These are phyloP conservation scores for Dendrocincla fuliginosa DNA, from an alignment of 2,797 vertebrate genomes.

Conservation along the genomic window DNA sequence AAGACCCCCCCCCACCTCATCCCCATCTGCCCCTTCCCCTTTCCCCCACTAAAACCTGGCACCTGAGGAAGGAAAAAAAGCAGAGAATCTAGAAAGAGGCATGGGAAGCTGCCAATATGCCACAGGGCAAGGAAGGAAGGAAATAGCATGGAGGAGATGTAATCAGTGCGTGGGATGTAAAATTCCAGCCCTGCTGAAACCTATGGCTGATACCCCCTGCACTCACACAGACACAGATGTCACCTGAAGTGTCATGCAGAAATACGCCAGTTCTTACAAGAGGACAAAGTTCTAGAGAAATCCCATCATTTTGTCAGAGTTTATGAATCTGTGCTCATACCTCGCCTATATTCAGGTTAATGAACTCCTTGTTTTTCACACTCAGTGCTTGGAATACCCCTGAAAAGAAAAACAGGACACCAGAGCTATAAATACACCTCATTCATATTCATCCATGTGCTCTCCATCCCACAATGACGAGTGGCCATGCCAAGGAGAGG, in stretches of 20 bases:
- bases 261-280: neutral
- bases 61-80: neutral
- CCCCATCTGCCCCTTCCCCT: neutral
- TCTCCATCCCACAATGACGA: neutral
- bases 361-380: constrained; percentile 55
- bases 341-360: constrained; percentile 75
- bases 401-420: constrained; percentile 49
- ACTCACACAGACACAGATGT: neutral
- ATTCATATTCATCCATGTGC: neutral
- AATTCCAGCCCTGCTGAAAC: neutral
- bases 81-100: neutral
- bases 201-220: neutral
- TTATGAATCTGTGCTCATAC: constrained; percentile 57
- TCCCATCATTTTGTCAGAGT: neutral
- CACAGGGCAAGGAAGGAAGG: neutral
- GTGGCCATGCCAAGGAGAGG: neutral
- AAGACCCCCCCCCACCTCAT: rapidly evolving
- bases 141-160: neutral
- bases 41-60: neutral
- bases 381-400: constrained; percentile 77
- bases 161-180: neutral
- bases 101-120: neutral
- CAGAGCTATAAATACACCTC: neutral
- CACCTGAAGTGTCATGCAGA: neutral
- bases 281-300: neutral